Evolutionary conservation across 2,888 invertebrate genomes (phyloP).

Genomic region (Xanthia togata): DNA sequence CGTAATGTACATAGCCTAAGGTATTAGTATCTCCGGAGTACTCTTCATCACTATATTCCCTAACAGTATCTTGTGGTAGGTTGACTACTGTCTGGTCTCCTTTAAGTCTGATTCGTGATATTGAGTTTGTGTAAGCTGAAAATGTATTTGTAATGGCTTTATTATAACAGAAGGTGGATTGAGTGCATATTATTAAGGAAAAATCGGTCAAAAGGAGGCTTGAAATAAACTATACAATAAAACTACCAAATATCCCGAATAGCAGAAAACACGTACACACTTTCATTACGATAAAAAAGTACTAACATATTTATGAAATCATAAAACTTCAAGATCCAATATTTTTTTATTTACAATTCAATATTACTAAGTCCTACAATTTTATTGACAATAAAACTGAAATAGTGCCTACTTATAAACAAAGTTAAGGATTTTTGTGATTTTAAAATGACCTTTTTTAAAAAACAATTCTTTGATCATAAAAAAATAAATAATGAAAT

Average conservation of each 20-base stretch:
- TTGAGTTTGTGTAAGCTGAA: conserved; percentile 14
- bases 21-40: not conserved
- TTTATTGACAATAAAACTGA: conserved; percentile 6
- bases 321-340: conserved; percentile 10
- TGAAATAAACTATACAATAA: conserved; percentile 11
- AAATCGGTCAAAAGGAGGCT: not conserved
- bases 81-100: not conserved
- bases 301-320: conserved; percentile 28
- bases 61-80: not conserved
- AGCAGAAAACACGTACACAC: conserved; percentile 36
- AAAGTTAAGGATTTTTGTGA: not conserved
- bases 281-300: conserved; percentile 42
- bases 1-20: not conserved
- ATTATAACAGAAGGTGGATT: not conserved
- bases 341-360: conserved; percentile 20
- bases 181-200: not conserved
- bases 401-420: not conserved
- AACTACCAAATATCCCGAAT: conserved; percentile 26
- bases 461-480: no score
- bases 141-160: not conserved
- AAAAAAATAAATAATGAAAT: no score
- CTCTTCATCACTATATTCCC: not conserved
- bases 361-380: not conserved
- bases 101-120: not conserved
- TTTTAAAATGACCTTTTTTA: not conserved